A percentile compares a stretch with the other conserved stretches of the same genome.
phyloP scores from a whole-genome alignment of 2,113 vertebrate species.

The Rostratula benghalensis region DNA sequence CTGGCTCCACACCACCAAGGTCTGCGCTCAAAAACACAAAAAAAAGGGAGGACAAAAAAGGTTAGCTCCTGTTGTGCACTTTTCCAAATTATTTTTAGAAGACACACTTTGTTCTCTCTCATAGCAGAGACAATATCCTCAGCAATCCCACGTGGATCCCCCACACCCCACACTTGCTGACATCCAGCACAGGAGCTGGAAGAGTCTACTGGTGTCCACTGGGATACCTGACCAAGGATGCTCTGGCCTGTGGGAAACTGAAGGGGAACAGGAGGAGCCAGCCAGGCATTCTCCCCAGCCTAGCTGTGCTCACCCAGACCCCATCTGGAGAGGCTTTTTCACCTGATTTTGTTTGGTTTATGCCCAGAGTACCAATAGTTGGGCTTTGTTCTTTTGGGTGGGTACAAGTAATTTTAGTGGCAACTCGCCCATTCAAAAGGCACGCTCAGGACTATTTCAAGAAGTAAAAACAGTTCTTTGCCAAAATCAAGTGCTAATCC shows the following conservation, averaged over 20 bases:
- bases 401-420: constrained; percentile 9
- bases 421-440: neutral
- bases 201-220: neutral
- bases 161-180: neutral
- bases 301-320: too few relatives aligned
- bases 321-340: neutral
- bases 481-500: constrained; percentile 2
- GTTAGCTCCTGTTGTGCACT: too few relatives aligned
- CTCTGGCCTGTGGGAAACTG: neutral
- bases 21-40: too few relatives aligned
- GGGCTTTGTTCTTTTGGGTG: constrained; percentile 40
- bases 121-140: rapidly evolving
- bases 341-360: neutral
- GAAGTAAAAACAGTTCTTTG: constrained; percentile 15
- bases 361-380: constrained; percentile 30
- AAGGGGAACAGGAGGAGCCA: neutral
- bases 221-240: neutral
- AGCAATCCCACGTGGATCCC: neutral
- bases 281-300: neutral
- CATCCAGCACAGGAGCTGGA: neutral
- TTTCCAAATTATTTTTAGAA: neutral
- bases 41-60: neutral
- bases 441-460: constrained; percentile 41
- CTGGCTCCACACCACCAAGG: neutral
- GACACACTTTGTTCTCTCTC: neutral